Conservation (phyloP, 1,140 invertebrate species). For the Triops longicaudatus region DNA sequence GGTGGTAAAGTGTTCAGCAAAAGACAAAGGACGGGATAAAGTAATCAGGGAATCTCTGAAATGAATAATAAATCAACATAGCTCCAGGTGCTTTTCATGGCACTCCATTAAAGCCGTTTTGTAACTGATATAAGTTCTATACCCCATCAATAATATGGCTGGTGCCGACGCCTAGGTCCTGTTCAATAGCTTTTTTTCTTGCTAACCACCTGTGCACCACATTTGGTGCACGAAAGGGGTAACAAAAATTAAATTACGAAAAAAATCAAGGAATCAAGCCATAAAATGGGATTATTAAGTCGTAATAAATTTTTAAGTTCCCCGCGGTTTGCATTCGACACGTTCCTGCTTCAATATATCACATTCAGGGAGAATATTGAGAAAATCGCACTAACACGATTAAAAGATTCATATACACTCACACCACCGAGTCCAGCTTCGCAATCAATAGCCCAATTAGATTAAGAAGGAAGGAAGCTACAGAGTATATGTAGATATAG, state of each 20-base stretch:
- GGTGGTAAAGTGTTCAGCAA: background rate
- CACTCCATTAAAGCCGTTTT: background rate
- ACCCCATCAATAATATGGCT: background rate
- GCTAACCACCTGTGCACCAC: background rate
- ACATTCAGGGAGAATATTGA: background rate
- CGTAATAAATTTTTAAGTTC: no score
- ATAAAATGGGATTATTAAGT: no score
- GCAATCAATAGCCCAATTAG: background rate
- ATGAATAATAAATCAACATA: background rate
- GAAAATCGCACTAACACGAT: conserved; percentile 1
- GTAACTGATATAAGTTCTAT: background rate
- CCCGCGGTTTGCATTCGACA: background rate
- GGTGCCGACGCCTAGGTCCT: background rate
- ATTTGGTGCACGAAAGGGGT: background rate
- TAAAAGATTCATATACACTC: background rate
- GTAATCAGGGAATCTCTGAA: background rate
- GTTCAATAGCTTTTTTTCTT: background rate
- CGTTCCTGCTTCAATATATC: conserved; percentile 3
- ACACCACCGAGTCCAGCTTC: background rate
- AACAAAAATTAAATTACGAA: no score
- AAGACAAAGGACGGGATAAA: background rate
- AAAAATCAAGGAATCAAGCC: no score
- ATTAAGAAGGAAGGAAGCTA: background rate
- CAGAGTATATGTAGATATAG: background rate
- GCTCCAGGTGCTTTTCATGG: background rate